These are phyloP conservation scores for Scaptomyza montana DNA, from an alignment of 1,140 invertebrate species.

Conservation along the genomic window DNA sequence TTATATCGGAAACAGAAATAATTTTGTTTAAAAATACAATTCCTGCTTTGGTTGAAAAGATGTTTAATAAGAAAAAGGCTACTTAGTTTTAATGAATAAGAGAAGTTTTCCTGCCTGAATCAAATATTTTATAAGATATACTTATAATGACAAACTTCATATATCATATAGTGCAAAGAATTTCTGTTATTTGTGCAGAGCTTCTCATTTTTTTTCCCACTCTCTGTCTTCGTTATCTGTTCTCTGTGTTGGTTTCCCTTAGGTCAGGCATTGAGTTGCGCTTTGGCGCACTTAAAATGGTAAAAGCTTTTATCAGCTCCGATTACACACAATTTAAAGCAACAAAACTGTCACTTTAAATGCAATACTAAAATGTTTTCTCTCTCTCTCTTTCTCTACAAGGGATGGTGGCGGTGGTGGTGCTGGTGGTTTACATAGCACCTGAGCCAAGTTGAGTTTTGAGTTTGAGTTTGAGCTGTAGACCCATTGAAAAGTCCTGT, in stretches of 20 bases:
- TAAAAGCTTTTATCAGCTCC: constrained; percentile 78
- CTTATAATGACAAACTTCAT: no score
- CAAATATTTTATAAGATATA: no score
- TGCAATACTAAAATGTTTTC: constrained; percentile 43
- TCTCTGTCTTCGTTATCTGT: no score
- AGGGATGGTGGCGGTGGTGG: neutral
- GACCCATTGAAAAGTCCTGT: constrained; percentile 57
- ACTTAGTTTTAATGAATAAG: no score
- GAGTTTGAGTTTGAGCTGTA: constrained; percentile 24
- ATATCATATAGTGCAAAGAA: constrained; percentile 39
- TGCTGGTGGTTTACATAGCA: constrained; percentile 46
- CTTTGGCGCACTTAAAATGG: constrained; percentile 44
- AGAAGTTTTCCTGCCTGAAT: no score
- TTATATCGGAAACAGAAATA: no score
- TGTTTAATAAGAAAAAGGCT: no score
- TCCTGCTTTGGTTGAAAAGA: no score
- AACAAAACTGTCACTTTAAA: constrained; percentile 78
- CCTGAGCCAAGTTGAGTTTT: constrained; percentile 41
- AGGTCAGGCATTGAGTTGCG: constrained; percentile 19
- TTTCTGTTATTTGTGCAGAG: constrained; percentile 46
- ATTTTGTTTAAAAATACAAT: no score
- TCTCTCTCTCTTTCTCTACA: neutral
- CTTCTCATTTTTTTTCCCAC: neutral
- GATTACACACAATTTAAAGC: constrained; percentile 78
- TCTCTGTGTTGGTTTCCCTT: neutral